These are phyloP conservation scores for Nesometra sesokonis DNA, from an alignment of 35 echinoderm and acorn worm genomes.

Conservation along the genomic window DNA sequence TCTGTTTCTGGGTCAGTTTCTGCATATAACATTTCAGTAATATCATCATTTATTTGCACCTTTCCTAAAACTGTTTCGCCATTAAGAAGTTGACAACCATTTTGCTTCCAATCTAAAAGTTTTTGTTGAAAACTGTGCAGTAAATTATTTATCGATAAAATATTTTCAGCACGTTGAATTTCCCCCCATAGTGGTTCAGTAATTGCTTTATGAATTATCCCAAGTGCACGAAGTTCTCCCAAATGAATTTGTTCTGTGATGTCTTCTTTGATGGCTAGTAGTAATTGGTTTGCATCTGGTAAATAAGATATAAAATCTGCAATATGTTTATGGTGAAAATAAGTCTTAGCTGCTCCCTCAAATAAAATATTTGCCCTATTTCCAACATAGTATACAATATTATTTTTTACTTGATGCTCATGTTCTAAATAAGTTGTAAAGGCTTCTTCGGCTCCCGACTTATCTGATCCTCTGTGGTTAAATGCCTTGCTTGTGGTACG, in stretches of 20 bases:
- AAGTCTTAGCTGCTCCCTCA: conserved; percentile 24
- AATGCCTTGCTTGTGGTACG: conserved; percentile 24
- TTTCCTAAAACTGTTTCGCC: not conserved
- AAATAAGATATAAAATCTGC: conserved; percentile 11
- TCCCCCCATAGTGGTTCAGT: conserved; percentile 27
- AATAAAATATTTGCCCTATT: conserved; percentile 52
- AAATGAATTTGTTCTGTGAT: conserved; percentile 3
- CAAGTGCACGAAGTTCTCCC: conserved; percentile 33
- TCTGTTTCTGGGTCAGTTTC: conserved; percentile 12
- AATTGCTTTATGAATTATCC: conserved; percentile 7
- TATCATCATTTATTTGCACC: conserved; percentile 13
- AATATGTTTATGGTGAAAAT: conserved; percentile 33
- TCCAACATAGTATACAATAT: not conserved
- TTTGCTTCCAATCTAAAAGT: conserved; percentile 9
- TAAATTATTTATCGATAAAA: conserved; percentile 11
- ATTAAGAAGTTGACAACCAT: conserved; percentile 15
- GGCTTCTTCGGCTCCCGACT: conserved; percentile 8
- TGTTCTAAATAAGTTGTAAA: not conserved
- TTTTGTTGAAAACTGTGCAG: conserved; percentile 5
- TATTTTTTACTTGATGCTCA: not conserved
- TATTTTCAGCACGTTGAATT: conserved; percentile 1
- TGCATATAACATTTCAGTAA: conserved; percentile 6
- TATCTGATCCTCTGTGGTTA: conserved; percentile 28
- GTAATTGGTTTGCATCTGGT: conserved; percentile 21
- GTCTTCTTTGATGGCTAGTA: conserved; percentile 33